Base-by-base conservation (phyloP, 2,888 invertebrate genomes). In the Leptinotarsa rubiginosa region DNA sequence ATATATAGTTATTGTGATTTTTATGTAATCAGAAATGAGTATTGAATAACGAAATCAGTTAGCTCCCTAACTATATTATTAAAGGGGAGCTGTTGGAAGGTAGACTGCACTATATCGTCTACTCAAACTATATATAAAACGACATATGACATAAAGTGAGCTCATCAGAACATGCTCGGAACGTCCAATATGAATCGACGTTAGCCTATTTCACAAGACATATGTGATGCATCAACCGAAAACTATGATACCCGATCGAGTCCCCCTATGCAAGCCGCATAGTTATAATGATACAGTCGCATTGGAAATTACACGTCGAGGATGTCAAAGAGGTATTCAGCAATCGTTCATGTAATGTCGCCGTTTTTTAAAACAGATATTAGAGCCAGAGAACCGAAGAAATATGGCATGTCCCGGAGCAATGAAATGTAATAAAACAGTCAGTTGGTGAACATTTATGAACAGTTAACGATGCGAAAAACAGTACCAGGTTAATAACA, bases 401-500 rank as follows among this genome's bases (percentile, higher is more conserved):
- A 76, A 77, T 56, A 56, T 80, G 73, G 77, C 79, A 78, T 80
- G 80, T 76, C 81, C 72, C 16, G 54, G 65, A 76, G 79, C 78
- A 82, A 81, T 82, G 78, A 77, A 77, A 78, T 75, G 79, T 77
- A 82, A 81, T 82, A 78, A 78, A 77, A 78, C 76, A 80, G 79
- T 76, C 79, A 79, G 79, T 78, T 80, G 80, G 78, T 80, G 75
- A 80, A 78, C 81, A 81, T 81, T 82, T 81, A 80, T 78, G 76
- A 80, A 81, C 78, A 79, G 82, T 82, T 82, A 82, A 82, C 82
- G 81, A 82, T 80, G 82, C 82, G 81, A 82, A 79, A 82, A 82
- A 83, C 80, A 74, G 79, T 82, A 81, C 79, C 75, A 78, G 75
- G 72, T 79, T 82, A 79, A 82, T 82, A 79, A 80, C 74, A 80